These are phyloP conservation scores for Alaudala cheleensis DNA, from an alignment of 2,113 vertebrate genomes.

Conservation along the genomic window DNA sequence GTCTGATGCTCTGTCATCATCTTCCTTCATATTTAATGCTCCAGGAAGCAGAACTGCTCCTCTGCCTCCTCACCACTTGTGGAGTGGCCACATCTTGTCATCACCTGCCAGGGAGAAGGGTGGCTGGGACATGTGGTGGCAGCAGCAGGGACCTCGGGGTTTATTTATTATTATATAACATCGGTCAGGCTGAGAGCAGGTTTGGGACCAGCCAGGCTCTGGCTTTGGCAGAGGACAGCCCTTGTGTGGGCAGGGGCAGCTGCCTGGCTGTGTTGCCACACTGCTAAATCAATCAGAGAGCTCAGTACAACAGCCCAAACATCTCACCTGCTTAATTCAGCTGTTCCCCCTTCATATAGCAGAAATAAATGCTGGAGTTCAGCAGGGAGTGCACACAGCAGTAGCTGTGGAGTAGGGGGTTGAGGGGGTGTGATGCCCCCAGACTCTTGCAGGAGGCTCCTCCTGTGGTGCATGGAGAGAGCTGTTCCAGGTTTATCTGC, in stretches of 20 bases:
- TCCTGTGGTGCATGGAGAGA: neutral
- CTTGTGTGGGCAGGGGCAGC: neutral
- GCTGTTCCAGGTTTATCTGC: neutral
- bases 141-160: neutral
- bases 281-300: neutral
- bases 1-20: constrained; percentile 23
- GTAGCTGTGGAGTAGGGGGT: neutral
- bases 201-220: neutral
- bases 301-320: neutral
- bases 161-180: neutral
- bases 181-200: neutral
- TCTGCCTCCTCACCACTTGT: neutral
- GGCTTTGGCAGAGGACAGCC: neutral
- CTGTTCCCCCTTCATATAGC: neutral
- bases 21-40: neutral
- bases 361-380: neutral
- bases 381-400: neutral
- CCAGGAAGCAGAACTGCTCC: neutral
- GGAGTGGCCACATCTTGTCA: constrained; percentile 11
- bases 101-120: neutral
- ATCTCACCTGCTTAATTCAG: neutral
- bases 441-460: neutral
- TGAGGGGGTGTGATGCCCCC: neutral
- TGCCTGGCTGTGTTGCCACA: accelerated
- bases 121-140: neutral